Percentiles rank a stretch among this genome's conserved stretches.
Conservation (phyloP, 1,140 invertebrate species). For the Nasonia giraulti region DNA sequence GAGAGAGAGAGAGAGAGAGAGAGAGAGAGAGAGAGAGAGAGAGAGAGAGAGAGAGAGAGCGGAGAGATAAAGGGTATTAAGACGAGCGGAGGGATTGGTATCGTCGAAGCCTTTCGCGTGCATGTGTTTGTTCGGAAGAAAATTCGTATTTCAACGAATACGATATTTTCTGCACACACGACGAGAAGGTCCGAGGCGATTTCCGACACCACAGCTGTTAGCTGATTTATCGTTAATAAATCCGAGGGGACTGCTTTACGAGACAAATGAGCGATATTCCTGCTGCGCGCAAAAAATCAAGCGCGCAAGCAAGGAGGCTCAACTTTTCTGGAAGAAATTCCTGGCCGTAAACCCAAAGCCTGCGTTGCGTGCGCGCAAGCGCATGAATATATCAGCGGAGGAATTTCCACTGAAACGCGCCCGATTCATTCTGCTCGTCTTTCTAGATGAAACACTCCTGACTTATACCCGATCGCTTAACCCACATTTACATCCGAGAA, state of each 20-base stretch:
- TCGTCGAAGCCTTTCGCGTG: no score
- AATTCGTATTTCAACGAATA: background rate
- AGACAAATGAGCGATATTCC: background rate
- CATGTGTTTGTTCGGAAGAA: background rate
- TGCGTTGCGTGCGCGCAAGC: background rate
- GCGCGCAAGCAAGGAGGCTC: background rate
- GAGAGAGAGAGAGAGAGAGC: background rate
- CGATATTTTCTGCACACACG: background rate
- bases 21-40: constrained; percentile 3
- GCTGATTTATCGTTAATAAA: constrained; percentile 5
- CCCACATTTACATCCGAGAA: background rate
- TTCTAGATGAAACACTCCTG: background rate
- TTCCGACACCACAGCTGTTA: background rate
- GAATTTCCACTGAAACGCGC: background rate
- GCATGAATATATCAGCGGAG: background rate
- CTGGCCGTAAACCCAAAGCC: background rate
- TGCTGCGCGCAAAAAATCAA: background rate
- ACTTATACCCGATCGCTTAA: background rate
- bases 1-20: background rate
- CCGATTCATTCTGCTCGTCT: background rate
- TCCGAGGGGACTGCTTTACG: background rate
- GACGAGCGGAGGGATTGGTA: background rate
- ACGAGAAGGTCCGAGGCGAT: background rate
- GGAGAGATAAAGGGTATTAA: background rate
- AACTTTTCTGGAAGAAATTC: constrained; percentile 6